Base-by-base conservation (phyloP, 2,113 vertebrate genomes). In the Diphyllodes magnificus region DNA sequence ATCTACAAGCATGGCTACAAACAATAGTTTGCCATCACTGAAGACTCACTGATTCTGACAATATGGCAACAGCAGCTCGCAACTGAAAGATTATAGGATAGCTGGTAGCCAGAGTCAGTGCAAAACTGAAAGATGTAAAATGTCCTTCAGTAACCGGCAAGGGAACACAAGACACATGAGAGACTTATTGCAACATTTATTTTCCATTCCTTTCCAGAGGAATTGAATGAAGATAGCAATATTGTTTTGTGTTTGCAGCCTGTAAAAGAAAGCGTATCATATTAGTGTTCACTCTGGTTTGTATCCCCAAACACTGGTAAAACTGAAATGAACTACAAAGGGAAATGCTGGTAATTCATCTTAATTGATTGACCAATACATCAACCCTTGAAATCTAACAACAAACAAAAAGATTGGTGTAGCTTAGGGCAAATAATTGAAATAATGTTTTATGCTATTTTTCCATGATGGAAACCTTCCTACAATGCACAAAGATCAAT, bases 401-500 rank as follows among this genome's bases (percentile, higher is more conserved):
- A 57, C 40, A 66, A 64, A 66, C 27, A 27, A 61, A 89, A 93
- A 96, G 18, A 56, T 60, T 89, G n/a, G 28, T 80, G n/a, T 75
- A 93, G 69, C 76, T 93, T 85, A 57, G 72, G 87, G 88, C 90
- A 90, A 95, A 93, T 82, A 71, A 86, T 63, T 80, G 82, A 91
- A 93, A 82, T 79, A 30, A 83, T 70, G 50, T 61, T 72, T 88
- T 78, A 27, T 72, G 35, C 39, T 77, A 10, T 69, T 70, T 79
- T 94, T 53, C 53, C n/a, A 42, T 60, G 44, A 66, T 69, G 57
- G 79, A 90, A 92, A 91, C 49, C 27, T 85, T 85, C 45, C 76
- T 87, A 63, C 19, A 88, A 64, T 50, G n/a, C 87, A 84, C 53
- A 57, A 72, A 92, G 42, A 87, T 93, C 94, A 82, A 92, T 60